Percentiles rank a stretch among this genome's conserved stretches.
These are phyloP conservation scores for Zaprionus gabonicus DNA, from an alignment of 1,140 invertebrate species.

Conservation along the genomic window DNA sequence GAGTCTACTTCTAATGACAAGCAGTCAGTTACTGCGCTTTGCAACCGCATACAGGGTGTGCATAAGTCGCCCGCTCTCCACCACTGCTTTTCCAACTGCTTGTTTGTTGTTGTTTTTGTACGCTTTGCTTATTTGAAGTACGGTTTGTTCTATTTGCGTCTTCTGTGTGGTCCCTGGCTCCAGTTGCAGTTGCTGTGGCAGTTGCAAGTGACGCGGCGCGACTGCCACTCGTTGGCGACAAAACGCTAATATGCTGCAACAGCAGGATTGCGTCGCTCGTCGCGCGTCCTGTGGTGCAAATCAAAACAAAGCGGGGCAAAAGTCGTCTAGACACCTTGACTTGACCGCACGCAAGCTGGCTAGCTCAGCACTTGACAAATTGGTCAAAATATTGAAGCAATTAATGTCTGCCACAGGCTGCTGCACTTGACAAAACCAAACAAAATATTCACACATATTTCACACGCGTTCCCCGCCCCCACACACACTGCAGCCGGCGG, in stretches of 20 bases:
- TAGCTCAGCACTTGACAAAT: constrained; percentile 29
- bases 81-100: neutral
- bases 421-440: constrained; percentile 39
- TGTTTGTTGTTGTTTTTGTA: constrained; percentile 18
- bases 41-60: neutral
- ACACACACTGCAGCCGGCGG: constrained; percentile 43
- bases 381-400: constrained; percentile 58
- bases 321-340: constrained; percentile 50
- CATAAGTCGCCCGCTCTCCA: neutral
- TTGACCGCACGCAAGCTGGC: constrained; percentile 25
- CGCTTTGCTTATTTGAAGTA: constrained; percentile 64
- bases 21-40: neutral
- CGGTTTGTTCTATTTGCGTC: constrained; percentile 51
- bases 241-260: constrained; percentile 51
- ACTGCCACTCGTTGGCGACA: constrained; percentile 54
- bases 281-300: constrained; percentile 58
- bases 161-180: constrained; percentile 60
- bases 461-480: constrained; percentile 11
- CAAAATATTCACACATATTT: constrained; percentile 71
- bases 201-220: neutral
- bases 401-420: constrained; percentile 41
- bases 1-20: neutral
- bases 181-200: neutral
- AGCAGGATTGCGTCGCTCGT: constrained; percentile 28
- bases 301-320: constrained; percentile 53